Evolutionary conservation across 2,797 vertebrate species (phyloP), one percentile per base, ranked within the genome.

Genomic region (Rhodeus uyekii): DNA sequence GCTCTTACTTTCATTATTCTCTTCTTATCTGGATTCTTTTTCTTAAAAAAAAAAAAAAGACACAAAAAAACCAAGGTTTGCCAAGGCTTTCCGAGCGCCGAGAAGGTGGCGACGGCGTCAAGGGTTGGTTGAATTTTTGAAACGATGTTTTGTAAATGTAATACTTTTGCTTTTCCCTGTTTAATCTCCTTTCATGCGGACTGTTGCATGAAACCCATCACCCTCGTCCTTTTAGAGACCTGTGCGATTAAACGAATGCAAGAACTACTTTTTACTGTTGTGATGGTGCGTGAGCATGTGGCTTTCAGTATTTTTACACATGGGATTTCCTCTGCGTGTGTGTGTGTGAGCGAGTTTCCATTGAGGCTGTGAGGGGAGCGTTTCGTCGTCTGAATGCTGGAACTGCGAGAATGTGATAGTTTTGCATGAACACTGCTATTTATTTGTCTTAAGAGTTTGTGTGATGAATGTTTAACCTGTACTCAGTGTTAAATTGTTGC

Each of bases 181-280:
- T 81, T 76, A 16, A 53, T 86, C 87, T 90, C 85, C 89, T 91
- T 92, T 90, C 92, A 92, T 90, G 90, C 88, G 90, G 89, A 93
- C 89, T 90, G 90, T 91, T 93, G 94, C 93, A 95, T 95, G 94
- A 94, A 90, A 85, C 48, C 9, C 13, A 8, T 73, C 4, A 5
- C 6, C 27, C 58, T 24, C 34, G 77, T 61, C 89, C 90, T 87
- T 85, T 85, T 87, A 39, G 76, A 4, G 42, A 12, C 42, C 42
- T 44, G 92, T 91, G 92, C 89, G 92, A 92, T 93, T 94, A 92
- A 94, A 91, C 90, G 90, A 95, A 94, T 94, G 94, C 93, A 94
- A 93, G 92, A 94, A 93, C 91, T 95, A 93, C 93, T 94, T 95
- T 95, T 93, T 94, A 95, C 93, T 92, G 93, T 95, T 90, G 94